Evolutionary conservation across 1,140 invertebrate species (phyloP).

Genomic region (Bombus breviceps): DNA sequence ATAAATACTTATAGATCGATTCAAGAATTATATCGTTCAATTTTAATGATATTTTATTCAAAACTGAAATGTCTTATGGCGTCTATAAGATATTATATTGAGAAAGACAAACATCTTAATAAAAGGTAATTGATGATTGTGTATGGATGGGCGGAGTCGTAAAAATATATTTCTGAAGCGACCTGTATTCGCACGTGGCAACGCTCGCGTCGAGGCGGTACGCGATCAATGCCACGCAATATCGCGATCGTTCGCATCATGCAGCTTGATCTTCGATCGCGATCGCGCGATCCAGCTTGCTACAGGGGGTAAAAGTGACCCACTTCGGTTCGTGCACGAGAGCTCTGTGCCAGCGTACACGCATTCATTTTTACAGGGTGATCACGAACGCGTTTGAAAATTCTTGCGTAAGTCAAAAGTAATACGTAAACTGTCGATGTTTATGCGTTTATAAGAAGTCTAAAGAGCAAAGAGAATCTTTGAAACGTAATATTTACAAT

Average conservation of each 20-base stretch:
- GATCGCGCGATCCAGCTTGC: conserved; percentile 58
- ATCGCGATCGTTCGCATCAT: conserved; percentile 41
- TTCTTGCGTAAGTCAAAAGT: neutral
- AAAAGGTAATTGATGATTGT: neutral
- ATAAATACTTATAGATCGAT: neutral
- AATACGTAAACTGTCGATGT: neutral
- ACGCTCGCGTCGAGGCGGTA: neutral
- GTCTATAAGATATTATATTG: neutral
- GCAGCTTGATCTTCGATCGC: conserved; percentile 51
- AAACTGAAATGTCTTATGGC: neutral
- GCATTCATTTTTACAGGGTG: conserved; percentile 30
- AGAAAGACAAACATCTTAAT: neutral
- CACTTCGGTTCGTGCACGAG: conserved; percentile 42
- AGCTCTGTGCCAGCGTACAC: neutral
- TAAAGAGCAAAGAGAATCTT: too few relatives aligned
- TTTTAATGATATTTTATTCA: neutral
- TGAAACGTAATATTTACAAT: too few relatives aligned
- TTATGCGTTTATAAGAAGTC: too few relatives aligned
- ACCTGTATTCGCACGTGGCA: conserved; percentile 20
- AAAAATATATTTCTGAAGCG: neutral
- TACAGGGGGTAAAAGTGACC: conserved; percentile 70
- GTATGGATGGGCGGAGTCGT: neutral
- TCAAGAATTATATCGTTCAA: neutral
- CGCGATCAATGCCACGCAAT: conserved; percentile 26
- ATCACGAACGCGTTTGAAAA: neutral